These are phyloP conservation scores for Microcebus lehilahytsara DNA, from an alignment of 2,113 vertebrate genomes.

Conservation along the genomic window DNA sequence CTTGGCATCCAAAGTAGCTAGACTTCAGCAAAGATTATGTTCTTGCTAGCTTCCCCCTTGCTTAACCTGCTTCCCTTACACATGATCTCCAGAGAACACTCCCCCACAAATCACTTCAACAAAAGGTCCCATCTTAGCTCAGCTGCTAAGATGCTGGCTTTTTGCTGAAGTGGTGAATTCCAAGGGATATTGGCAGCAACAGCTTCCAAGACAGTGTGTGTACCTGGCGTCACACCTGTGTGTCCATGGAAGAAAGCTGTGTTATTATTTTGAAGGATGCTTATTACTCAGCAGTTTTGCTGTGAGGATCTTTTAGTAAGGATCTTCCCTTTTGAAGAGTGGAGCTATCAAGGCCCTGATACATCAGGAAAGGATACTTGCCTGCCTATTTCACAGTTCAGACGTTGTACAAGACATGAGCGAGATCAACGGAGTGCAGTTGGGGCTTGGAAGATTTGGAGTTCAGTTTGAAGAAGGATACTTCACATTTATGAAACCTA, in stretches of 20 bases:
- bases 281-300: background rate
- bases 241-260: background rate
- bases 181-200: rapidly evolving
- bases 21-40: background rate
- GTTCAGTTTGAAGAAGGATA: background rate
- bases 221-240: background rate
- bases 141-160: background rate
- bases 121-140: background rate
- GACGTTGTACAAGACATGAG: background rate
- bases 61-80: background rate
- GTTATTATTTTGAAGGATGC: background rate
- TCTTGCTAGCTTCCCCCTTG: background rate
- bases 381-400: background rate
- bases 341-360: background rate
- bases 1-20: background rate
- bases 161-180: background rate
- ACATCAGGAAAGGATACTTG: background rate
- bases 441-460: background rate
- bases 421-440: background rate
- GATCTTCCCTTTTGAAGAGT: background rate
- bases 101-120: background rate
- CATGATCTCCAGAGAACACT: background rate
- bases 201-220: background rate
- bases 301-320: background rate
- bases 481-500: background rate